Base-by-base conservation (phyloP, 2,888 invertebrate species). In the Glaucopsyche alexis region DNA sequence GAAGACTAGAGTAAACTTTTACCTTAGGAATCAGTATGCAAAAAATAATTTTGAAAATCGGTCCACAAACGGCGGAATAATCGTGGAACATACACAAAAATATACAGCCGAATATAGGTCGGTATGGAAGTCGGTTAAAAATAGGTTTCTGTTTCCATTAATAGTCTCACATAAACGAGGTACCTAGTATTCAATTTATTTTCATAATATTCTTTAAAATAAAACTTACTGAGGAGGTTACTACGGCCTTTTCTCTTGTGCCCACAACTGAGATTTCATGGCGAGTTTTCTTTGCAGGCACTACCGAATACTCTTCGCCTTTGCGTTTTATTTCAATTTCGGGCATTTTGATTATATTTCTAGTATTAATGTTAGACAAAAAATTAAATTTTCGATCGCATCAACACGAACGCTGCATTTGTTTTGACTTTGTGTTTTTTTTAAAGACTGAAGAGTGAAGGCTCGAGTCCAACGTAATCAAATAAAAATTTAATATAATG, bases 201-300 rank as follows among this genome's bases (percentile, higher is more conserved):
- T 16, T 1, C 16, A n/a, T 16, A 55, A 8, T 52, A 52, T 52
- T 16, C 4, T 29, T n/a, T n/a, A n/a, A n/a, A n/a, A n/a, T n/a
- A n/a, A n/a, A n/a, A 87, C 94, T 94, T 93, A 96, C 97, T 81
- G 95, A 93, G 81, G 96, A 88, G 77, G 93, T 95, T 74, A 96
- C 93, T n/a, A 96, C 94, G 14, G 95, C 95, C 84, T 96, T 96
- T 84, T 96, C 96, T 82, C 96, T 94, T 77, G 95, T 95, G 71
- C 95, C 95, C 16, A 94, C 94, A 1, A 94, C 92, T n/a, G 95
- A 94, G 77, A 93, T 89, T 84, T 97, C 97, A 94, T 94, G 95
- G 82, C 95, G 95, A 4, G 94, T 94, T 80, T 95, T 95, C 83
- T 97, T 97, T 0, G 94, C 84, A 50, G 94, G 91, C 9, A 95